Evolutionary conservation across 2,797 vertebrate genomes (phyloP).

Genomic region (Spatula clypeata): DNA sequence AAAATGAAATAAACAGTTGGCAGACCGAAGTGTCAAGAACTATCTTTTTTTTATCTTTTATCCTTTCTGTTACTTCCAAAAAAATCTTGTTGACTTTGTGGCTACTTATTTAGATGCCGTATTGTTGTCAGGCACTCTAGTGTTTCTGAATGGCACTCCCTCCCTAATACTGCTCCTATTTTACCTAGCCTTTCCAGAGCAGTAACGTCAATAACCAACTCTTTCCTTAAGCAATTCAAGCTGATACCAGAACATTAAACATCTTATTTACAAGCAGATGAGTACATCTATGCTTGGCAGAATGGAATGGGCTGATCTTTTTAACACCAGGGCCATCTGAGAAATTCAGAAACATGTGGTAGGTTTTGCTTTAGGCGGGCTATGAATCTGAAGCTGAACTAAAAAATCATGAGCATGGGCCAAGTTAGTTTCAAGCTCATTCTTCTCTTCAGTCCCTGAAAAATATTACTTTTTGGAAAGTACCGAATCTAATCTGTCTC

Average conservation of each 20-base stretch:
- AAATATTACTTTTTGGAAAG: neutral
- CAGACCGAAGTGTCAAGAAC: neutral
- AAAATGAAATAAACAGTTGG: neutral
- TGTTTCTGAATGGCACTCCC: neutral
- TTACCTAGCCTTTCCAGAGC: neutral
- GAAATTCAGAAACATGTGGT: neutral
- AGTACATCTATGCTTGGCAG: neutral
- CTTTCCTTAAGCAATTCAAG: neutral
- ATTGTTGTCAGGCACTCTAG: neutral
- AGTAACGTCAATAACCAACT: neutral
- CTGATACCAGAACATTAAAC: neutral
- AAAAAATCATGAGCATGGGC: neutral
- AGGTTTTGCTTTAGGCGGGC: neutral
- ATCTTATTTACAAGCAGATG: neutral
- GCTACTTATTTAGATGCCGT: neutral
- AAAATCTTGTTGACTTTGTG: neutral
- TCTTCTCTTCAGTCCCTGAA: neutral
- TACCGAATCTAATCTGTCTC: neutral
- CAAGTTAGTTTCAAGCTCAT: neutral
- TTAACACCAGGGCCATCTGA: neutral
- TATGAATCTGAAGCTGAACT: neutral
- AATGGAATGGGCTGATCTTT: neutral
- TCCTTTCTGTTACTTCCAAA: neutral
- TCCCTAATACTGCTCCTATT: neutral
- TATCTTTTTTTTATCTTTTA: neutral